These are phyloP conservation scores for Hystrix cristata DNA, from an alignment of 2,113 vertebrate species.

Conservation along the genomic window DNA sequence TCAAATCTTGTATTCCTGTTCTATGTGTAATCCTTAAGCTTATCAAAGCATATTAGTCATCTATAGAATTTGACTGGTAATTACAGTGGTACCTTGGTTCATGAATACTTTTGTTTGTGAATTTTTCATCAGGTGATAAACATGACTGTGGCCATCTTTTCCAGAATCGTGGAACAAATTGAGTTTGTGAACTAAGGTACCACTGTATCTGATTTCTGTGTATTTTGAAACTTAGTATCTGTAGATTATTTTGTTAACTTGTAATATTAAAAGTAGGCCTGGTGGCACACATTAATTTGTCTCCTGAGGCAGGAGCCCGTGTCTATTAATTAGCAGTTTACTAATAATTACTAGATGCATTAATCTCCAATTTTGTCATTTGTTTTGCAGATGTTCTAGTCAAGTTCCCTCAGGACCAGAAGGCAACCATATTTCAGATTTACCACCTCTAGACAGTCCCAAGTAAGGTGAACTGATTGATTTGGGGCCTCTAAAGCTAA, in stretches of 20 bases:
- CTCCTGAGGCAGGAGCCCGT: neutral
- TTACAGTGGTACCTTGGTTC: neutral
- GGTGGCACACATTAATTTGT: neutral
- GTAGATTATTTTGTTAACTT: constrained; percentile 4
- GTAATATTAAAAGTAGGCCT: constrained; percentile 31
- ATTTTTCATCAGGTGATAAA: neutral
- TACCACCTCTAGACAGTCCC: constrained; percentile 83
- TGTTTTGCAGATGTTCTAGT: constrained; percentile 74
- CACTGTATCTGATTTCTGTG: neutral
- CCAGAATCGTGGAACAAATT: neutral
- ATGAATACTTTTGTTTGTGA: neutral
- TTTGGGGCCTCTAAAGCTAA: neutral
- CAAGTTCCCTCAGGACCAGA: constrained; percentile 77
- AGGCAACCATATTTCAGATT: constrained; percentile 77
- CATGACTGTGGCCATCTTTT: neutral
- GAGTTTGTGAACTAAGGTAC: neutral
- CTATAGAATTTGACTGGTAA: neutral
- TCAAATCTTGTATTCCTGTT: neutral
- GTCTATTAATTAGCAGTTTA: constrained; percentile 11
- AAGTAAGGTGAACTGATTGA: constrained; percentile 85
- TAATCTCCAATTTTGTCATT: constrained; percentile 36
- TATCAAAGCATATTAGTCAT: neutral
- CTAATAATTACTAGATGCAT: constrained; percentile 18
- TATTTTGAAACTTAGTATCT: constrained; percentile 23
- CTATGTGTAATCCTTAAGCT: neutral